A percentile compares a stretch with the other conserved stretches of the same genome.
phyloP scores from a whole-genome alignment of 2,113 vertebrate species.

The Pollachius pollachius region DNA sequence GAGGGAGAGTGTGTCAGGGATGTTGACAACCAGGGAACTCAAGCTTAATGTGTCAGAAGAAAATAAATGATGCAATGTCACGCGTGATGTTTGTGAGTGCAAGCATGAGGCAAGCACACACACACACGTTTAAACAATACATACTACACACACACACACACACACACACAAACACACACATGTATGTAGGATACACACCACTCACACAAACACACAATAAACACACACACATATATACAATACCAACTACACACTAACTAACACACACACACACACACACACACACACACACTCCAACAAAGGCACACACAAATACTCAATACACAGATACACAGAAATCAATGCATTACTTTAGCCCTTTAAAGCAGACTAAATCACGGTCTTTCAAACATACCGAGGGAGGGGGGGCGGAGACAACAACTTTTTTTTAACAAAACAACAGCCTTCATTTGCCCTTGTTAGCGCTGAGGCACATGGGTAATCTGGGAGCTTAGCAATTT shows the following conservation, averaged over 20 bases:
- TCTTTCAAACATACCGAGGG: too few relatives aligned
- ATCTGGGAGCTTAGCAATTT: constrained; percentile 88
- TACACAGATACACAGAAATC: background rate
- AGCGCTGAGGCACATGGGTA: constrained; percentile 79
- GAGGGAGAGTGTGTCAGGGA: background rate
- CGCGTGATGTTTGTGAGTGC: too few relatives aligned
- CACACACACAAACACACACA: too few relatives aligned
- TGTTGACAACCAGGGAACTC: constrained; percentile 25
- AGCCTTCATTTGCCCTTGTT: constrained; percentile 80
- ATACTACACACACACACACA: too few relatives aligned
- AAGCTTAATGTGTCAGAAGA: constrained; percentile 31
- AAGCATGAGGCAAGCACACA: too few relatives aligned
- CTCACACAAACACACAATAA: too few relatives aligned
- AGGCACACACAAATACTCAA: background rate
- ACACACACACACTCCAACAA: background rate
- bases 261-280: constrained; percentile 1
- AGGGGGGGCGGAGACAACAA: background rate
- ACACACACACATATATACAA: too few relatives aligned
- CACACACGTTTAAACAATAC: too few relatives aligned
- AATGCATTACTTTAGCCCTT: background rate
- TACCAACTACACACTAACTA: too few relatives aligned
- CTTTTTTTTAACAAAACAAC: constrained; percentile 53
- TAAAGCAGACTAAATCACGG: background rate
- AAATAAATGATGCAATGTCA: constrained; percentile 17
- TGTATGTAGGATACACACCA: too few relatives aligned